Evolutionary conservation across 2,113 vertebrate species (phyloP).

Genomic region (Ariopsis seemanni): DNA sequence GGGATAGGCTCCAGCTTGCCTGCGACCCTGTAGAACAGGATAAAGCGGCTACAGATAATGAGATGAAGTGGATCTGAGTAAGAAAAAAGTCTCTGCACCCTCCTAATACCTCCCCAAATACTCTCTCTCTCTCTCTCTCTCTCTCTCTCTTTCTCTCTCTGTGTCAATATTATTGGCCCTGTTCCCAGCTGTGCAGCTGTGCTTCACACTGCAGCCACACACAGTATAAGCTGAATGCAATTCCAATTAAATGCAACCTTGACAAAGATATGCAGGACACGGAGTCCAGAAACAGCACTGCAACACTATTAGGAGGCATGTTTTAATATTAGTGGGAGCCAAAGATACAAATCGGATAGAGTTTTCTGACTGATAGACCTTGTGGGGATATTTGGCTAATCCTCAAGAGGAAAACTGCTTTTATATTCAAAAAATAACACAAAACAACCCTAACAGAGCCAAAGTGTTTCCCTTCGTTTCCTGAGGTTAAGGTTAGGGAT

Average conservation of each 20-base stretch:
- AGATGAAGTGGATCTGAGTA: not conserved
- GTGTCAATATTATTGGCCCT: not conserved
- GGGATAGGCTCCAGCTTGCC: too few relatives aligned
- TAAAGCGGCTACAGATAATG: too few relatives aligned
- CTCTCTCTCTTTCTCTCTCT: too few relatives aligned
- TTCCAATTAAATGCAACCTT: conserved; percentile 61
- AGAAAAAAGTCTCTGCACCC: not conserved
- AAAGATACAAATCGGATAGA: not conserved
- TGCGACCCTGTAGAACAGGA: too few relatives aligned
- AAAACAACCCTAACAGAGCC: not conserved
- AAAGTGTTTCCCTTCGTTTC: not conserved
- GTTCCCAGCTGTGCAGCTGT: conserved; percentile 44
- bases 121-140: too few relatives aligned
- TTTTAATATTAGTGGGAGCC: not conserved
- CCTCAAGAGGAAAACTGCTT: not conserved
- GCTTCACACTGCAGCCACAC: conserved; percentile 49
- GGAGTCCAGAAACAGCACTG: conserved; percentile 6
- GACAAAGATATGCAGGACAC: conserved; percentile 52
- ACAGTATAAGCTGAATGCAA: conserved; percentile 42
- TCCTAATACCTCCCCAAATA: not conserved
- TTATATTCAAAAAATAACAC: not conserved
- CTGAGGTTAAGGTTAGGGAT: not conserved
- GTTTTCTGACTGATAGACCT: not conserved
- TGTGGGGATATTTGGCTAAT: not conserved
- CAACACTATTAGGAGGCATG: not conserved